phyloP scores from a whole-genome alignment of 2,113 vertebrate species.

The Pterophyllum scalare region DNA sequence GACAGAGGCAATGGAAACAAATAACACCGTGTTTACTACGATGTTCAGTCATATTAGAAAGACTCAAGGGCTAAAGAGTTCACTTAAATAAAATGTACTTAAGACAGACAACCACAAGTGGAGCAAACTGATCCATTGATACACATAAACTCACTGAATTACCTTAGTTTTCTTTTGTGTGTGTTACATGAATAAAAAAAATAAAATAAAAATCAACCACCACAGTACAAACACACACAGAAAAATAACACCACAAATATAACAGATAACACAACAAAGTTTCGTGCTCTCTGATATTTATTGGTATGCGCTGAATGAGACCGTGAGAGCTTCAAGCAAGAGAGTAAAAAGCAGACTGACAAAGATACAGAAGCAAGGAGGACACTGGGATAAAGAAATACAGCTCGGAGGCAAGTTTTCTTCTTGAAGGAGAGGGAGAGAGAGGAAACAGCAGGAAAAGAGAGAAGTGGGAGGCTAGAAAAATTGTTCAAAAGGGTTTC shows the following conservation, averaged over 20 bases:
- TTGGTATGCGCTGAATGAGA: constrained; percentile 13
- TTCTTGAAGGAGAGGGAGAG: constrained; percentile 25
- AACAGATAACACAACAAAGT: not conserved
- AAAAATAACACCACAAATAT: not conserved
- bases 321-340: not conserved
- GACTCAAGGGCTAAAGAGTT: not conserved
- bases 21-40: not conserved
- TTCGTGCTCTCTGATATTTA: not conserved
- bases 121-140: not conserved
- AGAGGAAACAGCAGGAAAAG: not conserved
- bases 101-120: not conserved
- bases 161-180: not conserved
- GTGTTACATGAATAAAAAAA: not conserved
- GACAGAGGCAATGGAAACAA: constrained; percentile 34
- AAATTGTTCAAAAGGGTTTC: constrained; percentile 25
- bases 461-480: constrained; percentile 15
- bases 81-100: not conserved
- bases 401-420: constrained; percentile 21
- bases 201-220: not conserved
- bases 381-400: constrained; percentile 42
- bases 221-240: not conserved
- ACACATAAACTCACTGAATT: not conserved
- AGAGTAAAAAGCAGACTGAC: constrained; percentile 16
- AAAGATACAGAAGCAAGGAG: constrained; percentile 29
- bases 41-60: not conserved